Percentiles rank a stretch among this genome's conserved stretches.
Evolutionary conservation across 1,140 invertebrate genomes (phyloP).

Genomic region (Meloidogyne hapla): DNA sequence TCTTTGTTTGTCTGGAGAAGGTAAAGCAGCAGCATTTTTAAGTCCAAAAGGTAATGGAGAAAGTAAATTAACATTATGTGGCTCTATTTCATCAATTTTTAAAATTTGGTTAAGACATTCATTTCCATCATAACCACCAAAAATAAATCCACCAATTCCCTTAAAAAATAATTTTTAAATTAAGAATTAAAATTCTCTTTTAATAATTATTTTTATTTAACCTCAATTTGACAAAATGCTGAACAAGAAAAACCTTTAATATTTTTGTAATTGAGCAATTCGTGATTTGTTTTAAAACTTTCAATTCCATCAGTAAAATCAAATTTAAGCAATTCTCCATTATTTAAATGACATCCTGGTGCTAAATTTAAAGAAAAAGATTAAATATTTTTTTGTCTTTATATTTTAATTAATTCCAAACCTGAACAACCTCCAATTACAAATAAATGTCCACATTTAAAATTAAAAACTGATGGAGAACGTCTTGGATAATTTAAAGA

Average conservation of each 20-base stretch:
- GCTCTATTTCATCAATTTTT: conserved; percentile 3
- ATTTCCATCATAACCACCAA: background rate
- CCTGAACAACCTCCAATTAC: background rate
- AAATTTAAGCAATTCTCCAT: background rate
- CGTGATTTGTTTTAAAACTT: background rate
- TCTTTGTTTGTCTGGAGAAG: conserved; percentile 3
- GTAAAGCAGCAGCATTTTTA: conserved; percentile 1
- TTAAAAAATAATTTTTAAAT: background rate
- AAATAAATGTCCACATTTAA: conserved; percentile 2
- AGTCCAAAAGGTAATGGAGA: background rate
- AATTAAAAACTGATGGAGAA: conserved; percentile 3
- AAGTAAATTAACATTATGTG: conserved; percentile 2
- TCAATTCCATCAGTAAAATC: background rate
- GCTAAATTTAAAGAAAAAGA: background rate
- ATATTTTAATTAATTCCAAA: background rate
- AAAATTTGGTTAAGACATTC: background rate
- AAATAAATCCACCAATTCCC: conserved; percentile 5
- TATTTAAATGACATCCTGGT: background rate
- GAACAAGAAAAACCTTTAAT: conserved; percentile 2
- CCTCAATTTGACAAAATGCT: background rate
- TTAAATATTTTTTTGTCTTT: too few species aligned
- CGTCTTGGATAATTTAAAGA: background rate
- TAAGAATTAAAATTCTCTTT: too few species aligned
- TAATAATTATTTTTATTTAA: background rate
- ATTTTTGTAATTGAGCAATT: background rate